Evolutionary conservation across 2,113 vertebrate species (phyloP).

Genomic region (Kobus ellipsiprymnus): DNA sequence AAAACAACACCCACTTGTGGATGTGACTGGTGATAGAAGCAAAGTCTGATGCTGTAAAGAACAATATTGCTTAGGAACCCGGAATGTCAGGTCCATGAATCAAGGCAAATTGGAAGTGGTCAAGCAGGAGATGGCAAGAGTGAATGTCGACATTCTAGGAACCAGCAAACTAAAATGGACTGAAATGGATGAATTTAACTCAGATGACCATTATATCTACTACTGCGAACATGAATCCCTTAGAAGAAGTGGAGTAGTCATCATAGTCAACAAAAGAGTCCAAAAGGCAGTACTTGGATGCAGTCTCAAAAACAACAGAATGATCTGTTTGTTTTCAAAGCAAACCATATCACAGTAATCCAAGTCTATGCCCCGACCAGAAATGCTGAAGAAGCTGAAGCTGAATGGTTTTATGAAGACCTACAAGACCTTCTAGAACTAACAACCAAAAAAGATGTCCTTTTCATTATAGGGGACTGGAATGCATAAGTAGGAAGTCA

Average conservation of each 20-base stretch:
- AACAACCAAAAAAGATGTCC: neutral
- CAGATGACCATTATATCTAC: neutral
- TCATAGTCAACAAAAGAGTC: neutral
- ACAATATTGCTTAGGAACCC: neutral
- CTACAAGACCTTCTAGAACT: neutral
- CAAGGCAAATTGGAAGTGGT: neutral
- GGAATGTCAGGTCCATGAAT: neutral
- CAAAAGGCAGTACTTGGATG: neutral
- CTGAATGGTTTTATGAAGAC: neutral
- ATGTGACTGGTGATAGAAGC: neutral
- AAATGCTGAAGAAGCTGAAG: neutral
- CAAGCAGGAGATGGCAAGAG: neutral
- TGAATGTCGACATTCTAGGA: neutral
- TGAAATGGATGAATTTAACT: neutral
- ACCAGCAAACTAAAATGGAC: neutral
- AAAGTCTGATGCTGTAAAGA: neutral
- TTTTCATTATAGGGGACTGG: neutral
- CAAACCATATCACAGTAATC: neutral
- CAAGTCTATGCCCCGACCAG: neutral
- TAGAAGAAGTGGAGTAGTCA: neutral
- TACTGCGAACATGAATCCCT: neutral
- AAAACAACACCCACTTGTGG: neutral
- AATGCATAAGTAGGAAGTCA: neutral
- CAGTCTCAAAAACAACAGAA: neutral
- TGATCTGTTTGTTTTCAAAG: neutral